Percentiles rank a stretch among this genome's conserved stretches.
These are phyloP conservation scores for Muntiacus muntjak DNA, from an alignment of 2,113 vertebrate genomes.

Conservation along the genomic window DNA sequence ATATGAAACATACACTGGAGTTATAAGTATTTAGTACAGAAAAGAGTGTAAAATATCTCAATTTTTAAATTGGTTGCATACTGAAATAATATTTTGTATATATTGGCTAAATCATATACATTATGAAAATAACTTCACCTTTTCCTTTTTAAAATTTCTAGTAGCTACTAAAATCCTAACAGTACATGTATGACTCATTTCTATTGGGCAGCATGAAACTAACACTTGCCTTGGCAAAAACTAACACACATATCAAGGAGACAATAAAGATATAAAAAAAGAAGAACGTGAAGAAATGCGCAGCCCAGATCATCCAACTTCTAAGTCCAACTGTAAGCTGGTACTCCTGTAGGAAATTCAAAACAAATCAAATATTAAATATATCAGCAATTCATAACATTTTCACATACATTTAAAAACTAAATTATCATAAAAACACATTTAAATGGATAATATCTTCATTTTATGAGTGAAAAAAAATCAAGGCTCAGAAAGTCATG, in stretches of 20 bases:
- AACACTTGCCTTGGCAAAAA: constrained; percentile 88
- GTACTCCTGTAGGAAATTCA: constrained; percentile 87
- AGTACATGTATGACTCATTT: not conserved
- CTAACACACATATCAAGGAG: constrained; percentile 88
- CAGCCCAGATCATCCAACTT: constrained; percentile 94
- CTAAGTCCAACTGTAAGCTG: constrained; percentile 97
- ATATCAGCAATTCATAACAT: not conserved
- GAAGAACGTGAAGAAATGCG: constrained; percentile 96
- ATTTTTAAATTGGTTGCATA: not conserved
- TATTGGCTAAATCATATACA: not conserved
- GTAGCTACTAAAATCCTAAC: not conserved
- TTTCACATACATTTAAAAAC: not conserved
- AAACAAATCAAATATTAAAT: constrained; percentile 17
- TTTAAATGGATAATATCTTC: not conserved
- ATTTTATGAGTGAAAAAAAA: not conserved
- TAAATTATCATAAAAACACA: not conserved
- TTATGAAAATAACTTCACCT: not conserved
- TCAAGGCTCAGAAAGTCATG: not conserved
- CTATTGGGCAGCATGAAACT: not conserved
- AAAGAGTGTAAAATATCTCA: not conserved
- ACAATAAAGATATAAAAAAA: constrained; percentile 90
- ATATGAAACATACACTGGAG: not conserved
- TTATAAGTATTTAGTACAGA: not conserved
- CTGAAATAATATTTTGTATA: not conserved
- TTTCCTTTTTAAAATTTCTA: constrained; percentile 27